Percentiles rank a stretch among this genome's conserved stretches.
Conservation (phyloP, 1,140 invertebrate species). For the Aphelenchoides besseyi region DNA sequence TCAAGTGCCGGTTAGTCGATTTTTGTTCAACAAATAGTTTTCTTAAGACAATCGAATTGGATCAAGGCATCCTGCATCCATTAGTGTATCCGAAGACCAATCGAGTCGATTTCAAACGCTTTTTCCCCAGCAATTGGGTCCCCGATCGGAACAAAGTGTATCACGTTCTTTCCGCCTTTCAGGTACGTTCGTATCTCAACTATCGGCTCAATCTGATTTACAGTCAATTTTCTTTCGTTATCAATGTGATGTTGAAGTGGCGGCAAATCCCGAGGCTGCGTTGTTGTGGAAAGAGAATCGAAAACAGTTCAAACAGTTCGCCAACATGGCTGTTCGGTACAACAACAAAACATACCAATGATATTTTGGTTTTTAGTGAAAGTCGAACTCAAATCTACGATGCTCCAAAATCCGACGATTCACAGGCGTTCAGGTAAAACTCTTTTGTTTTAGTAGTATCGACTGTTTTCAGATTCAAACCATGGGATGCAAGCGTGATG, state of each 20-base stretch:
- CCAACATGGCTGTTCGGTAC: constrained; percentile 11
- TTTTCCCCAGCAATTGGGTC: constrained; percentile 16
- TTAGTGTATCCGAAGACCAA: constrained; percentile 18
- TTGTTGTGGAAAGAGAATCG: constrained; percentile 15
- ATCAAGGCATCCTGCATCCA: constrained; percentile 8
- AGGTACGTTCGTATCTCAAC: neutral
- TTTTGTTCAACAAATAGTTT: neutral
- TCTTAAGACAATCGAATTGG: constrained; percentile 20
- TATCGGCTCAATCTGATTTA: neutral
- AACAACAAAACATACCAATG: neutral
- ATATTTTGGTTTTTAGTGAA: neutral
- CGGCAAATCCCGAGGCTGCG: constrained; percentile 19
- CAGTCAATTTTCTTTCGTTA: constrained; percentile 22
- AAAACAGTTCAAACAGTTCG: constrained; percentile 18
- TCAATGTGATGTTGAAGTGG: constrained; percentile 17
- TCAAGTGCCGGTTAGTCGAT: constrained; percentile 14
- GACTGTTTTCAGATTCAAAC: neutral
- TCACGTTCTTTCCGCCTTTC: constrained; percentile 10
- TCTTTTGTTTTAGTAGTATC: neutral
- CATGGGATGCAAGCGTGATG: constrained; percentile 17
- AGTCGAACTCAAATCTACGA: constrained; percentile 25
- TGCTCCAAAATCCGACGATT: constrained; percentile 16
- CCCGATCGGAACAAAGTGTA: constrained; percentile 14
- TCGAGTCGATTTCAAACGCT: constrained; percentile 19
- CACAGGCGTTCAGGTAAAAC: constrained; percentile 1